phyloP scores from a whole-genome alignment of 2,888 invertebrate genomes.

The Dromius quadrimaculatus region DNA sequence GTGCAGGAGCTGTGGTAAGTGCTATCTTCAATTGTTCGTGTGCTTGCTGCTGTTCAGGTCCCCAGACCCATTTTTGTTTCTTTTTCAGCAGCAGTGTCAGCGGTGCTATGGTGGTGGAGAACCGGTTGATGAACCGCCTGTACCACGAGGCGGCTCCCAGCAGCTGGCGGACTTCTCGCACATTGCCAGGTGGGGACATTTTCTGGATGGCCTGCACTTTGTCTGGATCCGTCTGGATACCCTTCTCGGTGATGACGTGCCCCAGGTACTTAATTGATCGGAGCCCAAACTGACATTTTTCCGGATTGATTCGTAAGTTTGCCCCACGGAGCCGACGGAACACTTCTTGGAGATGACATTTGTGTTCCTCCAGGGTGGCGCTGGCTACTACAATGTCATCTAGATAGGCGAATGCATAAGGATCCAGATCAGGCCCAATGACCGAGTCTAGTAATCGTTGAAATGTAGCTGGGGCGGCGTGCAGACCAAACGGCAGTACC shows the following conservation, averaged over 20 bases:
- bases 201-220: slow-evolving; percentile 50
- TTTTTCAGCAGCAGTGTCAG: background rate
- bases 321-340: slow-evolving; percentile 55
- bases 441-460: slow-evolving; percentile 56
- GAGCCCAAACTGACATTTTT: slow-evolving; percentile 56
- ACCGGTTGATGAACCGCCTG: background rate
- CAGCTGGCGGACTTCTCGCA: no score
- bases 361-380: slow-evolving; percentile 54
- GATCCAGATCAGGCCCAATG: slow-evolving; percentile 56
- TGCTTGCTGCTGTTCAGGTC: background rate
- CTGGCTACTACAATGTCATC: slow-evolving; percentile 56
- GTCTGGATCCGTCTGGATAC: slow-evolving; percentile 46
- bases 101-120: background rate
- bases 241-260: slow-evolving; percentile 44
- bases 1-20: slow-evolving; percentile 31
- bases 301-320: slow-evolving; percentile 54
- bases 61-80: slow-evolving; percentile 34
- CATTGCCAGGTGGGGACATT: slow-evolving; percentile 47
- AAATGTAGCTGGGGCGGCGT: slow-evolving; percentile 55
- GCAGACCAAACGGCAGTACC: slow-evolving; percentile 60
- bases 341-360: slow-evolving; percentile 52
- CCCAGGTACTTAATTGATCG: slow-evolving; percentile 54
- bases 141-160: no score
- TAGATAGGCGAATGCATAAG: slow-evolving; percentile 55
- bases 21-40: no score